phyloP scores from a whole-genome alignment of 2,797 vertebrate genomes.

The Xenopus petersii region DNA sequence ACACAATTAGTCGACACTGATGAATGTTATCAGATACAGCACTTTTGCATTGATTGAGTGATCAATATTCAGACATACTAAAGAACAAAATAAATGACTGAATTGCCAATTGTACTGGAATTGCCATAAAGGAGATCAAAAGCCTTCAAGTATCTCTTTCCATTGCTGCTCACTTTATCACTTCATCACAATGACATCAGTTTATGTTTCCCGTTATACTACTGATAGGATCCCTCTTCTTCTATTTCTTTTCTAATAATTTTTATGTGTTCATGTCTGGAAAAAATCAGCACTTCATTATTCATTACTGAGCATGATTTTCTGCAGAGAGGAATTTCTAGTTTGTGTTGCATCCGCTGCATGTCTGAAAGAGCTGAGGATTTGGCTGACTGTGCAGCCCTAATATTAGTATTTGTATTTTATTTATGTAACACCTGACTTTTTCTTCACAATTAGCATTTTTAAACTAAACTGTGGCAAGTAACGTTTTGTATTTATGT shows the following conservation, averaged over 20 bases:
- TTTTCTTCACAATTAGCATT: neutral
- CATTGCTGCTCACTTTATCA: slow-evolving; percentile 17
- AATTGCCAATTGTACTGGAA: slow-evolving; percentile 9
- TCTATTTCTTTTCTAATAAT: slow-evolving; percentile 7
- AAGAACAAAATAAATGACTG: slow-evolving; percentile 9
- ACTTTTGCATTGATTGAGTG: slow-evolving; percentile 7
- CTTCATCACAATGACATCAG: slow-evolving; percentile 15
- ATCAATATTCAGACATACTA: slow-evolving; percentile 17
- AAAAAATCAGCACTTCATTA: neutral
- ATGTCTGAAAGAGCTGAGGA: neutral
- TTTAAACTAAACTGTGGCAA: too few relatives aligned
- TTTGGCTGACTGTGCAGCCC: neutral
- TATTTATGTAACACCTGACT: neutral
- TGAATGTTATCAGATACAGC: neutral
- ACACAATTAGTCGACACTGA: neutral
- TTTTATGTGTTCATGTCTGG: slow-evolving; percentile 25
- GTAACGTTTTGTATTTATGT: too few relatives aligned
- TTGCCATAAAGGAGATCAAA: slow-evolving; percentile 21
- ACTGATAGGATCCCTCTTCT: neutral
- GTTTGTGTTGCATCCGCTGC: neutral
- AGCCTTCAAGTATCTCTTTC: slow-evolving; percentile 18
- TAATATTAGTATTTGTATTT: neutral
- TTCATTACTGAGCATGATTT: neutral
- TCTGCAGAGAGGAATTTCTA: neutral
- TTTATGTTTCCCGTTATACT: slow-evolving; percentile 2